These are phyloP conservation scores for Actinostola sp. DNA, from an alignment of 92 coral and sea anemone genomes.

Conservation along the genomic window DNA sequence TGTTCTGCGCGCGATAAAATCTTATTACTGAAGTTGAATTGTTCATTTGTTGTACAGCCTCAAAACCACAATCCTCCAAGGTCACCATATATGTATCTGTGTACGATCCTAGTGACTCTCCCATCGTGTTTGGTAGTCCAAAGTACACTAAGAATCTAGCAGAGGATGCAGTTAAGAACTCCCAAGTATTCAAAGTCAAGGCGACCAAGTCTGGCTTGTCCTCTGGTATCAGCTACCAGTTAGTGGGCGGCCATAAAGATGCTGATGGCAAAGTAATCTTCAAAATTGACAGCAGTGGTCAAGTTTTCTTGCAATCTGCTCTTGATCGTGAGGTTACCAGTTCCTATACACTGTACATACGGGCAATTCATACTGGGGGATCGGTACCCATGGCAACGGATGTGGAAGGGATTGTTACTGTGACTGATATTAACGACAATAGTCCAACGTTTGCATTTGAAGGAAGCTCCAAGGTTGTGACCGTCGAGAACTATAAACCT, in stretches of 20 bases:
- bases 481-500: constrained; percentile 38
- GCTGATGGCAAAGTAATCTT: constrained; percentile 14
- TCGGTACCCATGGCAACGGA: constrained; percentile 51
- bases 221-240: constrained; percentile 26
- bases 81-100: constrained; percentile 56
- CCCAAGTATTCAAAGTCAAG: constrained; percentile 38
- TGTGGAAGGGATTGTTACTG: constrained; percentile 51
- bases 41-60: constrained; percentile 17
- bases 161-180: constrained; percentile 31
- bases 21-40: too few species aligned
- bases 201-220: constrained; percentile 42
- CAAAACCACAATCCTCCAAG: neutral
- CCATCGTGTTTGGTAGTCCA: constrained; percentile 26
- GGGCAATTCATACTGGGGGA: constrained; percentile 49
- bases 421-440: constrained; percentile 62
- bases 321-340: constrained; percentile 57
- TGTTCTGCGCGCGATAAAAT: too few species aligned
- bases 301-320: constrained; percentile 4
- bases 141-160: constrained; percentile 23
- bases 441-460: constrained; percentile 59
- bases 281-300: constrained; percentile 37
- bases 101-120: constrained; percentile 41
- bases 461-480: constrained; percentile 44
- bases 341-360: constrained; percentile 51
- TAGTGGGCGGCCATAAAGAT: constrained; percentile 50